Conservation (phyloP, 2,113 vertebrate species). For the Ictidomys tridecemlineatus region DNA sequence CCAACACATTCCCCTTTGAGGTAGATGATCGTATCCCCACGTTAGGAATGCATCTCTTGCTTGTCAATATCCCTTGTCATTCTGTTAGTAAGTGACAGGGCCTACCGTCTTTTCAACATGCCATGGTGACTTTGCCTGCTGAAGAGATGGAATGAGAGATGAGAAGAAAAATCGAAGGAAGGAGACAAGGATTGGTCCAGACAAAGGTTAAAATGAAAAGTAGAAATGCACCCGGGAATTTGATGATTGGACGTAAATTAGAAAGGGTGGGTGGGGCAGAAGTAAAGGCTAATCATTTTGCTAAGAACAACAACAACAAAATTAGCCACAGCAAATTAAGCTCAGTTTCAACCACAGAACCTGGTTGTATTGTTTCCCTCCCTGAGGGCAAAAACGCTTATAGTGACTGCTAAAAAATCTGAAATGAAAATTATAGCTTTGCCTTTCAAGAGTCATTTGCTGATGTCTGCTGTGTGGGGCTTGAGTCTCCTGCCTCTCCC, state of each 20-base stretch:
- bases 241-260: not conserved
- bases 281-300: not conserved
- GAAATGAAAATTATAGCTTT: not conserved
- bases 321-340: not conserved
- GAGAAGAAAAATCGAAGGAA: not conserved
- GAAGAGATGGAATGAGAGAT: not conserved
- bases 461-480: not conserved
- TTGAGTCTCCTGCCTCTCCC: not conserved
- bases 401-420: not conserved
- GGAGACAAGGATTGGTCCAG: not conserved
- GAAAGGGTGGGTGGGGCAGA: not conserved
- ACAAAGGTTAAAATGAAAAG: not conserved
- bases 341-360: not conserved
- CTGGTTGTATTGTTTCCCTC: not conserved
- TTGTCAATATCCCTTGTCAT: not conserved
- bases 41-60: not conserved
- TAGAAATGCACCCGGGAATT: not conserved
- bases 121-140: not conserved
- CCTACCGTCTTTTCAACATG: not conserved
- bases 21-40: not conserved
- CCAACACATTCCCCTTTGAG: not conserved
- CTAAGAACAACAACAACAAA: slow-evolving; percentile 1
- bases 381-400: not conserved
- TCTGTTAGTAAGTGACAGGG: not conserved
- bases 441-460: not conserved